phyloP scores from a whole-genome alignment of 2,888 invertebrate genomes.

The Nemotelus pantherinus region DNA sequence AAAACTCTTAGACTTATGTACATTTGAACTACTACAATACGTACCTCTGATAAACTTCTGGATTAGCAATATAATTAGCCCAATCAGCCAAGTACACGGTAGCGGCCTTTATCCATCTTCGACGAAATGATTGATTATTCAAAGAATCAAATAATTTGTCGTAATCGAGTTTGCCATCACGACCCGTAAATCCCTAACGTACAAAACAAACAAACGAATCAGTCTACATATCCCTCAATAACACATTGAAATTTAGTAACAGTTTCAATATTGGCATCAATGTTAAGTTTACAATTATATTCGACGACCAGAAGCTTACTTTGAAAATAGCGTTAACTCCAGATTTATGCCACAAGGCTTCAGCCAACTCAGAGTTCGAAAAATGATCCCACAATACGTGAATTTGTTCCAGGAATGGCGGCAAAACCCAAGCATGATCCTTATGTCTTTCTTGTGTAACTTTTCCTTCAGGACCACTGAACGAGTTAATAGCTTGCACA shows the following conservation, averaged over 20 bases:
- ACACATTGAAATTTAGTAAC: no score
- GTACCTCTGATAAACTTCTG: slow-evolving; percentile 78
- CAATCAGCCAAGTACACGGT: slow-evolving; percentile 79
- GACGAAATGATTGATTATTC: slow-evolving; percentile 81
- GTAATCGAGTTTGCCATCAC: slow-evolving; percentile 76
- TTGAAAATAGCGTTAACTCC: slow-evolving; percentile 77
- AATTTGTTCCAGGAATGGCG: slow-evolving; percentile 74
- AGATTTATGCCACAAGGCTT: slow-evolving; percentile 76
- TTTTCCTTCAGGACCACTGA: slow-evolving; percentile 71
- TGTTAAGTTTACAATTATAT: neutral
- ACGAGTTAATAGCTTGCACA: slow-evolving; percentile 72
- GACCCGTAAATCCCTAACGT: slow-evolving; percentile 70
- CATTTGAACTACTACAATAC: neutral
- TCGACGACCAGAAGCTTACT: slow-evolving; percentile 53
- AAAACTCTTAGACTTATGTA: neutral
- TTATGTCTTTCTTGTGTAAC: slow-evolving; percentile 72
- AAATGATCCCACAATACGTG: slow-evolving; percentile 84
- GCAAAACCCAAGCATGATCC: slow-evolving; percentile 77
- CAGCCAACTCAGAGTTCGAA: slow-evolving; percentile 80
- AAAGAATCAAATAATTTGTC: slow-evolving; percentile 79
- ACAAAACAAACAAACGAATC: neutral
- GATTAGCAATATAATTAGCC: slow-evolving; percentile 78
- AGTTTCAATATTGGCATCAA: no score
- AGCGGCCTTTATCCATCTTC: slow-evolving; percentile 81
- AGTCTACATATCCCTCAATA: no score